Base-by-base conservation (phyloP, 2,797 vertebrate species). In the Pangasius sanitwongsei region DNA sequence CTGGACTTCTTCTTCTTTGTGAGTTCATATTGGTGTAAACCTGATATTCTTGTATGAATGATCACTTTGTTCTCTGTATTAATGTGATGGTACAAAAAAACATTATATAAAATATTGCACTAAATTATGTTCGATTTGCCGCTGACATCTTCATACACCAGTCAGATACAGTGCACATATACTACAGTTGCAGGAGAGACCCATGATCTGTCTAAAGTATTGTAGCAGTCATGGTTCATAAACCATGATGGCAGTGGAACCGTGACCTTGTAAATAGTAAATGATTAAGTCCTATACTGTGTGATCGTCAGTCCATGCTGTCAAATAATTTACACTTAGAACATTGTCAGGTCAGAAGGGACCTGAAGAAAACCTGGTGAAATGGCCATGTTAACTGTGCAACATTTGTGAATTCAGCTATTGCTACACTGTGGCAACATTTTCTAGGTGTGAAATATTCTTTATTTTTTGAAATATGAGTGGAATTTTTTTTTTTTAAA, bases 211-310 rank as follows among this genome's bases (percentile, higher is more conserved):
- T 90, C 83, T 63, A 81, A 91, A 74, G 28, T 67, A 81, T 81
- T 90, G 77, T 87, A 85, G 87, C 85, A 90, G 84, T 88, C 91
- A 87, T 28, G 53, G 67, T 90, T 88, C 83, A 61, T 90, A 86
- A 74, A 86, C 48, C 80, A n/a, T 88, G 75, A 85, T 83, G 50
- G 86, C 87, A 88, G 78, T 70, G 80, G 75, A 90, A 85, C 48
- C 59, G 20, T 90, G 87, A 59, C 86, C 48, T 63, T 77, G 65
- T 78, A 86, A 89, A 86, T 44, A 80, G 86, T 85, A 89, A 91
- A 90, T 89, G 91, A 86, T 87, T 31, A 70, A 74, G 75, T 70
- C 77, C 59, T 90, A 67, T 65, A 77, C 78, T 82, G 59, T 84
- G 83, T 82, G 72, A 86, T 87, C 82, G 13, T 72, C 28, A 83